phyloP scores from a whole-genome alignment of 2,888 invertebrate species.

The Pycnomerus fuliginosus region DNA sequence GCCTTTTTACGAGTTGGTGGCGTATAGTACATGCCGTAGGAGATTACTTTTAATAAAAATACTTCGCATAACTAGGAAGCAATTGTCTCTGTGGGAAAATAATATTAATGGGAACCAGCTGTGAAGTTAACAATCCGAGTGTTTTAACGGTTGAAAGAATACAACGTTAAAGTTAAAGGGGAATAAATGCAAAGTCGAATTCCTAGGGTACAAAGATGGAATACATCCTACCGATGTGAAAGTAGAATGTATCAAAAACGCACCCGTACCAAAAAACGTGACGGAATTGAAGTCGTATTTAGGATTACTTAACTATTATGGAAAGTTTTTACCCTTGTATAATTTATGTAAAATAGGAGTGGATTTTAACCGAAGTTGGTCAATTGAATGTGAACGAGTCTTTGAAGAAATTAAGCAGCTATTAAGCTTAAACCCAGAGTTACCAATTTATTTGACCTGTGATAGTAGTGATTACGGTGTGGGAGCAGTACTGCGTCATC shows the following conservation, averaged over 20 bases:
- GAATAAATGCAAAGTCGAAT: background rate
- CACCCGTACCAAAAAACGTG: background rate
- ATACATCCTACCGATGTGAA: background rate
- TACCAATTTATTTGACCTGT: background rate
- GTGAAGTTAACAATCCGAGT: too few relatives aligned
- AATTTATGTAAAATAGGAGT: background rate
- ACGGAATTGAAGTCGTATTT: background rate
- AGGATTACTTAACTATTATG: background rate
- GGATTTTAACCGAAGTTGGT: background rate
- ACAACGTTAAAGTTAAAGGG: too few relatives aligned
- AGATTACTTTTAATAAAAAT: too few relatives aligned
- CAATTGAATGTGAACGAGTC: background rate
- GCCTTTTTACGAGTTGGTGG: too few relatives aligned
- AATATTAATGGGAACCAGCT: too few relatives aligned
- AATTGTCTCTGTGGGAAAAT: too few relatives aligned
- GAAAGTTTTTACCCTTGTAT: conserved; percentile 1
- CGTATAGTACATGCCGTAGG: too few relatives aligned
- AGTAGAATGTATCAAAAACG: background rate
- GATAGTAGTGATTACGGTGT: background rate
- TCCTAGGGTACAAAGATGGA: background rate
- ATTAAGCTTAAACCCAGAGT: background rate
- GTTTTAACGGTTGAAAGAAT: too few relatives aligned
- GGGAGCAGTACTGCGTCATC: background rate
- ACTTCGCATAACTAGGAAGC: too few relatives aligned
- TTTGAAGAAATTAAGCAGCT: background rate